Conservation (phyloP, 2,113 vertebrate species). For the Neofelis nebulosa region DNA sequence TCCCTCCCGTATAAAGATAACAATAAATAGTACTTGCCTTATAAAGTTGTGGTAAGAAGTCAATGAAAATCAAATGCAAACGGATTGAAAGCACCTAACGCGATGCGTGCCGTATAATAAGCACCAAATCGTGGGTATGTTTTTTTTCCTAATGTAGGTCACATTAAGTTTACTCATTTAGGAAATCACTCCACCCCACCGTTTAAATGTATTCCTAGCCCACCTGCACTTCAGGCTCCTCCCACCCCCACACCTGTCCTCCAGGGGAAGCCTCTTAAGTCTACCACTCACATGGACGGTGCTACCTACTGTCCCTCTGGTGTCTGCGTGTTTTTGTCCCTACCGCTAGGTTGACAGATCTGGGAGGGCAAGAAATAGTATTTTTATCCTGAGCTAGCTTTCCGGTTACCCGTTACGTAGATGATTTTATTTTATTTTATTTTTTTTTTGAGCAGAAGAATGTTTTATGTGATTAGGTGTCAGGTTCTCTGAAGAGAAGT, state of each 20-base stretch:
- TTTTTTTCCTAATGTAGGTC: background rate
- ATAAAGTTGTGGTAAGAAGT: background rate
- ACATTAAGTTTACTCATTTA: background rate
- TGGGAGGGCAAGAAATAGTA: background rate
- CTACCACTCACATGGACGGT: fast-evolving
- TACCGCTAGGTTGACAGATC: background rate
- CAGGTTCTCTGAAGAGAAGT: background rate
- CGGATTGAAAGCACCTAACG: background rate
- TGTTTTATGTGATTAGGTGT: background rate
- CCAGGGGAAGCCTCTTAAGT: background rate
- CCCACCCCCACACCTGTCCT: background rate
- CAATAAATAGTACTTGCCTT: background rate
- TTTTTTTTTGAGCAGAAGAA: background rate
- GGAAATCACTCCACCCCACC: background rate
- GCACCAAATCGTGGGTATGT: background rate
- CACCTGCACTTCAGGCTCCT: background rate
- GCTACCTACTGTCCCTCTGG: background rate
- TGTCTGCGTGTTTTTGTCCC: background rate
- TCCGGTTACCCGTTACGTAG: background rate
- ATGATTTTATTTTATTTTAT: too few relatives aligned
- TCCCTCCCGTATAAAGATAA: background rate
- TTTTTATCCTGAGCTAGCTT: background rate
- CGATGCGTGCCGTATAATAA: background rate
- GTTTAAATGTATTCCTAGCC: background rate
- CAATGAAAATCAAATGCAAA: background rate